Conservation (phyloP, 2,797 vertebrate genomes). For the Choloepus didactylus region DNA sequence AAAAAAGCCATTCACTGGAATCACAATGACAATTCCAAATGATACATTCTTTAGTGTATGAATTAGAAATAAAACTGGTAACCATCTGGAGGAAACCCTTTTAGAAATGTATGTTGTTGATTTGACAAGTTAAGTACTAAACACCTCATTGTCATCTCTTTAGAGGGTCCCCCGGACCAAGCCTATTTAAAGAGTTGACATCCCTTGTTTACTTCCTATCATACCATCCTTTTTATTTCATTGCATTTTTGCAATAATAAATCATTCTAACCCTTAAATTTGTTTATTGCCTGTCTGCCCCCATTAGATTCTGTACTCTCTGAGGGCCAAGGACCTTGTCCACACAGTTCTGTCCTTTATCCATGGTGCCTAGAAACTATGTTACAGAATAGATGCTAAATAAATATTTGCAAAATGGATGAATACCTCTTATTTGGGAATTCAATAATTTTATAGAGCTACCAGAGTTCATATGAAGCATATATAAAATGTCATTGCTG, state of each 20-base stretch:
- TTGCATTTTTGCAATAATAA: background rate
- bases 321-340: background rate
- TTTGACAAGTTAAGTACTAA: background rate
- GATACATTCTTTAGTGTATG: background rate
- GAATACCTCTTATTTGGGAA: background rate
- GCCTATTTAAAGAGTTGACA: background rate
- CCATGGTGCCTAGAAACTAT: background rate
- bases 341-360: background rate
- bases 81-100: background rate
- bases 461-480: background rate
- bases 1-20: background rate
- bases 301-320: background rate
- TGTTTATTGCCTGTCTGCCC: background rate
- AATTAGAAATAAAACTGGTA: background rate
- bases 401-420: background rate
- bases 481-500: background rate
- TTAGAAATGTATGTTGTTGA: background rate
- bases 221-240: background rate
- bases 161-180: background rate
- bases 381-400: background rate
- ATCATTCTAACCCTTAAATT: background rate
- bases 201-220: background rate
- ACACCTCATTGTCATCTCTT: background rate
- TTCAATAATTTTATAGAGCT: slow-evolving; percentile 8
- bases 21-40: background rate